Base-by-base conservation (phyloP, 2,113 vertebrate species). In the Paraplagusia blochii region DNA sequence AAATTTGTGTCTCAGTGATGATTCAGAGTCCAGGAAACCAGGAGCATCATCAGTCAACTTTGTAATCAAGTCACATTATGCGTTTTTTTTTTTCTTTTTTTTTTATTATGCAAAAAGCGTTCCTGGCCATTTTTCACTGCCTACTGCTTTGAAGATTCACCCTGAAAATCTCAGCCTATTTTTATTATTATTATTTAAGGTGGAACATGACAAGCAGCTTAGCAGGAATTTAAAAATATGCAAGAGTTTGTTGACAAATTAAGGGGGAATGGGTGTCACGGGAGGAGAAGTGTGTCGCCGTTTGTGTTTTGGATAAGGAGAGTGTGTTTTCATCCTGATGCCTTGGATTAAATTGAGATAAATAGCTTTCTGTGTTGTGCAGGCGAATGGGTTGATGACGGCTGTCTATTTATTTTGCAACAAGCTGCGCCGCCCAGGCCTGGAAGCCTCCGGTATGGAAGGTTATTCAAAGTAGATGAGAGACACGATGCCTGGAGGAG, bases 291-390 rank as follows among this genome's bases (percentile, higher is more conserved):
- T 61, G 53, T 60, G 55, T 74, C 17, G 58, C 52, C 56, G 53
- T 68, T 71, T 58, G 33, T 58, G 72, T 54, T 55, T 50, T 42
- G 36, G 56, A 22, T 58, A 53, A 53, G 35, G 17, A 63, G 66
- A 64, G 56, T 42, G n/a, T 53, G 58, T 72, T 62, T 51, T 82
- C 72, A 56, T 72, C 69, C 63, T 70, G 58, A 78, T 45, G 57
- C 55, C 65, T 18, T 38, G 47, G 69, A n/a, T 62, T 63, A 80
- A 76, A 81, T 73, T 84, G 67, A 81, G 80, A 86, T 73, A 69
- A 84, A 86, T 83, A 69, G 62, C 77, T 53, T 61, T 45, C 52
- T 53, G 47, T 56, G 55, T 54, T 74, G 58, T 55, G 58, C 22
- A 22, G 3, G 46, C 1, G 17, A 18, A 15, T 42, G 44, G 53